Conservation (phyloP, 2,797 vertebrate genomes). For the Thripadectes ignobilis region DNA sequence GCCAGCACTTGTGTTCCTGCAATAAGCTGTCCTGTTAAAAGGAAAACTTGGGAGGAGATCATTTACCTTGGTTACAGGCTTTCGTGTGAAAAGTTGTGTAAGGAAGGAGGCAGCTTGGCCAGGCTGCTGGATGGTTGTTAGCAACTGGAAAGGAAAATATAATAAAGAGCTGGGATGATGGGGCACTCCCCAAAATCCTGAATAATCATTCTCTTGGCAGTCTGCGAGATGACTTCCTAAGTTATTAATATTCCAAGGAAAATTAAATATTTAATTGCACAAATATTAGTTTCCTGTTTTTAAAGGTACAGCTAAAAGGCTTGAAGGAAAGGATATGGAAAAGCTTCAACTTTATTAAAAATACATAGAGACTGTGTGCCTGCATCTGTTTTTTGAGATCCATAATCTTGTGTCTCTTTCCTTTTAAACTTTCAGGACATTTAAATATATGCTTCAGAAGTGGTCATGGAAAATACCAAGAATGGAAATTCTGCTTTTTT, state of each 20-base stretch:
- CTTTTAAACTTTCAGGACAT: not conserved
- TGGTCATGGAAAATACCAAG: not conserved
- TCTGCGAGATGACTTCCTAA: not conserved
- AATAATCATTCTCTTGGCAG: not conserved
- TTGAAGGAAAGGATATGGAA: not conserved
- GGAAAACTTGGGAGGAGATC: not conserved
- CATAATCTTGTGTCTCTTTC: not conserved
- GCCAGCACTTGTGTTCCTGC: not conserved
- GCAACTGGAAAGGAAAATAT: not conserved
- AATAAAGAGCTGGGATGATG: not conserved
- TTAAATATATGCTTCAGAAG: not conserved
- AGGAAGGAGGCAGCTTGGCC: not conserved
- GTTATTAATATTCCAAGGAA: not conserved
- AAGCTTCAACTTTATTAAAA: not conserved
- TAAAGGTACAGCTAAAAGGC: not conserved
- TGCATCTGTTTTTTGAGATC: not conserved
- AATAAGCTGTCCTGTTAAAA: not conserved
- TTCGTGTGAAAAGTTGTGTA: not conserved
- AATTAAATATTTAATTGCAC: not conserved
- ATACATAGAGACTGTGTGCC: rapidly evolving
- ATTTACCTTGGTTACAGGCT: not conserved
- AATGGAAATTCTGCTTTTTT: not conserved
- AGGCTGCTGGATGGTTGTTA: not conserved
- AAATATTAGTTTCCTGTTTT: not conserved
- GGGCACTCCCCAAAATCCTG: not conserved